phyloP scores from a whole-genome alignment of 2,888 invertebrate genomes.

The Phyllotreta cruciferae region DNA sequence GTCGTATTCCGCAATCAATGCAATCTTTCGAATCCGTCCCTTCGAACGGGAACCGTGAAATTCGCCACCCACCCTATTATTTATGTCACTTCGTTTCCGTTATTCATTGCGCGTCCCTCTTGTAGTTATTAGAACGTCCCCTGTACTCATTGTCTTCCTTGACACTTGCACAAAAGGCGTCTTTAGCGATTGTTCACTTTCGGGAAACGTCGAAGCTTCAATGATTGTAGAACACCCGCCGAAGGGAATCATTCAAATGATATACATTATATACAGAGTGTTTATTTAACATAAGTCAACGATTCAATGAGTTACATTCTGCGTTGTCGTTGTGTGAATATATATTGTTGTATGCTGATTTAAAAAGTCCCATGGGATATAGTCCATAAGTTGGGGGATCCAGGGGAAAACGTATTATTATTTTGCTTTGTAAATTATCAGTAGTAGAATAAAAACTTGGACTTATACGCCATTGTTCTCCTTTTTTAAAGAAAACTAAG shows the following conservation, averaged over 20 bases:
- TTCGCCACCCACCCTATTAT: constrained; percentile 39
- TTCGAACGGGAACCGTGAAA: constrained; percentile 29
- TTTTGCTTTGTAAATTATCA: no score
- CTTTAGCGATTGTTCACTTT: constrained; percentile 38
- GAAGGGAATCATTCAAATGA: constrained; percentile 16
- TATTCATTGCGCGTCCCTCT: constrained; percentile 35
- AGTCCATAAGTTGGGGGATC: no score
- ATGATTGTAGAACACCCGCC: constrained; percentile 17
- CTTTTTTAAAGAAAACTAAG: no score
- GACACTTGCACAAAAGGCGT: constrained; percentile 45
- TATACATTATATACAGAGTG: neutral
- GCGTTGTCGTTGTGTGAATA: no score
- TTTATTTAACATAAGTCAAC: constrained; percentile 7
- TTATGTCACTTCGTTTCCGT: constrained; percentile 40
- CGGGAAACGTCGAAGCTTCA: constrained; percentile 33
- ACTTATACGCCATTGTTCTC: no score
- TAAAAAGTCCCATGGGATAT: no score
- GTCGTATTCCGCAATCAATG: constrained; percentile 34
- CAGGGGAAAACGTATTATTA: no score
- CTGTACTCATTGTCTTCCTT: constrained; percentile 41
- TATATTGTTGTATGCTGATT: no score
- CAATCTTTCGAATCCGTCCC: constrained; percentile 27
- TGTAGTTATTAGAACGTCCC: constrained; percentile 35
- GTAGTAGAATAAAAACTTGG: no score
- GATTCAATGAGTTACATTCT: neutral